A percentile compares a stretch with the other conserved stretches of the same genome.
Conservation (phyloP, 2,797 vertebrate species). For the Cynopterus sphinx region DNA sequence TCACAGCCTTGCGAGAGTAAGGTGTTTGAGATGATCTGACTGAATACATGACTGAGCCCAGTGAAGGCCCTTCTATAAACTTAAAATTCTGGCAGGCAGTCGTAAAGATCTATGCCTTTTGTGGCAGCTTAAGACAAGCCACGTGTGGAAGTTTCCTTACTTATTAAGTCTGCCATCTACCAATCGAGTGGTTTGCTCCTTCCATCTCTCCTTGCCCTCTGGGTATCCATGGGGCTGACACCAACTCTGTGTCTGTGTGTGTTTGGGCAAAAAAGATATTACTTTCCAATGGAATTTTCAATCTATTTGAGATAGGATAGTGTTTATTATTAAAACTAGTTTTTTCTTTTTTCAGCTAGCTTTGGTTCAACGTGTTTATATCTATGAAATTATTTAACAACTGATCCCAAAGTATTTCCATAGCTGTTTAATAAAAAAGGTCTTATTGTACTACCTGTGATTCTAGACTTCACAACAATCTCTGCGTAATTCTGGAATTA, state of each 20-base stretch:
- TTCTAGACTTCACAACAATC: constrained; percentile 56
- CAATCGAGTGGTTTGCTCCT: neutral
- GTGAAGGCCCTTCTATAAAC: neutral
- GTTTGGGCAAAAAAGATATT: neutral
- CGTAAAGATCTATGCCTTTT: neutral
- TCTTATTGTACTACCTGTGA: constrained; percentile 51
- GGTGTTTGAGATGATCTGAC: too few species aligned
- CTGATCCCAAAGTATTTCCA: constrained; percentile 72
- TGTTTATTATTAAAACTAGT: constrained; percentile 75
- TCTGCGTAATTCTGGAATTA: constrained; percentile 63
- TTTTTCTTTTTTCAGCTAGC: constrained; percentile 22
- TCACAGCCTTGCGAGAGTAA: neutral
- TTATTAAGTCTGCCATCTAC: neutral
- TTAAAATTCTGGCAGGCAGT: neutral
- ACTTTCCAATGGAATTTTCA: constrained; percentile 35
- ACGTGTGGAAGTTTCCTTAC: neutral
- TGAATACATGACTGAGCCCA: neutral
- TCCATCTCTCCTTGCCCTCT: neutral
- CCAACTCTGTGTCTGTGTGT: neutral
- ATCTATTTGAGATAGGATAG: constrained; percentile 66
- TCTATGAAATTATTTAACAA: constrained; percentile 67
- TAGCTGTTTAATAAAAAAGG: constrained; percentile 79
- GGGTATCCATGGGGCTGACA: neutral
- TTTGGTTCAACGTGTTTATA: constrained; percentile 68
- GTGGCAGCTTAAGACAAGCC: neutral